Evolutionary conservation across 1,140 invertebrate genomes (phyloP), one percentile per base, ranked within the genome.

Genomic region (Cyclargus thomasi): DNA sequence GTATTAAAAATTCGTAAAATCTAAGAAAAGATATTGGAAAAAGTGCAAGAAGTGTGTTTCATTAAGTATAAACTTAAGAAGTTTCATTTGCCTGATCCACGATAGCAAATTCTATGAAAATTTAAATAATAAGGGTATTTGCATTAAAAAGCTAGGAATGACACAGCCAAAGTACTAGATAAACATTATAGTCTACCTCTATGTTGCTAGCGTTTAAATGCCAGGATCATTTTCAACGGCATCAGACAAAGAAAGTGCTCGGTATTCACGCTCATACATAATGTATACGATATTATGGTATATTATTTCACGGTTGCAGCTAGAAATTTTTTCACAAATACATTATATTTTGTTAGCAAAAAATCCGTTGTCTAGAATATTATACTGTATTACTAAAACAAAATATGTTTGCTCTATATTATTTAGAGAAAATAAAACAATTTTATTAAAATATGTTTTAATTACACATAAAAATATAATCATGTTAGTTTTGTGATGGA

Each of bases 231-330:
- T 70, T 70, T 67, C 67, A 65, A 8, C 67, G 66, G 64, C 67
- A 70, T 70, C 69, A 67, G 67, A 70, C 71, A 72, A 72, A 74
- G 67, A 68, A 70, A 73, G 59, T 63, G 68, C 53, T 72, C 71
- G 64, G 22, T 57, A 74, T 74, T 73, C 71, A 74, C 68, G 63
- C 71, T 75, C 75, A 79, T 78, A 77, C 70, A 77, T 79, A 76
- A 79, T 77, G 76, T 73, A 77, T 76, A 71, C 64, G 71, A 65
- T 77, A 71, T 75, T 77, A 74, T 64, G 64, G 71, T 68, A 77
- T 76, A 70, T 74, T 77, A 74, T 75, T 78, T 67, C 68, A 71
- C 63, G 65, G 69, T 64, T 70, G 53, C 67, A 67, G 65, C 59
- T 29, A 65, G 59, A 29, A 55, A 35, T 66, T 66, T 66, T 66